Evolutionary conservation across 2,888 invertebrate species (phyloP).

Genomic region (Leptopterna dolabrata): DNA sequence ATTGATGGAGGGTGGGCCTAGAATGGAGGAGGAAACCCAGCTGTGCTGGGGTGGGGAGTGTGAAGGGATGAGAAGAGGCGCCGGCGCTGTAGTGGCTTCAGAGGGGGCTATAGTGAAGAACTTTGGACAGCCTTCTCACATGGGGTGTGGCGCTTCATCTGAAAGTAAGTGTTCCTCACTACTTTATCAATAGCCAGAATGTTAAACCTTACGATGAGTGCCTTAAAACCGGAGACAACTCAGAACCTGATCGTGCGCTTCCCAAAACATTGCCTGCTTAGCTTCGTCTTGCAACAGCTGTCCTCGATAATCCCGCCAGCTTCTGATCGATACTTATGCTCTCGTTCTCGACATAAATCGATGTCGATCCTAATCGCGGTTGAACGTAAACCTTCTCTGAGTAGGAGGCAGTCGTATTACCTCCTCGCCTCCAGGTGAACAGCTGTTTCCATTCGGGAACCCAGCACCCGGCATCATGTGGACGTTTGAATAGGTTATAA

Average conservation of each 20-base stretch:
- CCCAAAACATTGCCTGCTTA: neutral
- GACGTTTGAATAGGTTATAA: constrained; percentile 36
- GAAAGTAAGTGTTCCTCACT: constrained; percentile 33
- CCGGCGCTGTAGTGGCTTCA: neutral
- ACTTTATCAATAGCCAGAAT: constrained; percentile 2
- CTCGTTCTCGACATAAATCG: neutral
- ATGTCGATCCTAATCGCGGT: neutral
- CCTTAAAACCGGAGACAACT: neutral
- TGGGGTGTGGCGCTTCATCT: constrained; percentile 54
- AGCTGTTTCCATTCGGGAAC: constrained; percentile 10
- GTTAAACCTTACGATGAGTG: neutral
- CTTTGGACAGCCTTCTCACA: constrained; percentile 47
- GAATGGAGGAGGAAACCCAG: constrained; percentile 8
- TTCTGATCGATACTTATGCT: neutral
- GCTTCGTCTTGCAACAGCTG: neutral
- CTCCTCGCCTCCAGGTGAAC: neutral
- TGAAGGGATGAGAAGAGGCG: constrained; percentile 22
- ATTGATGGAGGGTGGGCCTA: constrained; percentile 46
- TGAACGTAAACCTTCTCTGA: neutral
- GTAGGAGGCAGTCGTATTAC: constrained; percentile 3
- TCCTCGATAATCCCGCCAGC: neutral
- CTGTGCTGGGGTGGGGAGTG: neutral
- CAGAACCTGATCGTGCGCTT: neutral
- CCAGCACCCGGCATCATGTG: constrained; percentile 7
- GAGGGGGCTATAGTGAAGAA: constrained; percentile 36